Evolutionary conservation across 2,113 vertebrate species (phyloP).

Genomic region (Microcebus griseorufus): DNA sequence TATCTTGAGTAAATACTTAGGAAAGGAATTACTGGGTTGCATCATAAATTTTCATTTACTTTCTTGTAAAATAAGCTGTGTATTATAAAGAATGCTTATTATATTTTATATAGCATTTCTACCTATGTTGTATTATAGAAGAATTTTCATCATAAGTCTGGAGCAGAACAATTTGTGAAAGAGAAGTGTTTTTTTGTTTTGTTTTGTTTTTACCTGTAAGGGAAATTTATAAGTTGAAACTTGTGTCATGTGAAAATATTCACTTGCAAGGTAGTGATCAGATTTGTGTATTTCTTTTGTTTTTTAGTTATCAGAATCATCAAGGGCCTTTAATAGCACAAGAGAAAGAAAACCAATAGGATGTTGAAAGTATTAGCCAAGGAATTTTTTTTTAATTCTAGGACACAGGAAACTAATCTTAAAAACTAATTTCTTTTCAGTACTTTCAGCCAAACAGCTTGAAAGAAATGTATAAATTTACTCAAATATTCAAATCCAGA

Average conservation of each 20-base stretch:
- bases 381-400: neutral
- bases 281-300: neutral
- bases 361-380: neutral
- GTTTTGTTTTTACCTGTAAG: neutral
- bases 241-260: neutral
- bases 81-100: neutral
- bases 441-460: neutral
- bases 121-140: neutral
- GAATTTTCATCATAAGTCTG: neutral
- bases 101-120: slow-evolving; percentile 12
- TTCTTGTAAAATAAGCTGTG: neutral
- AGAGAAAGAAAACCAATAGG: neutral
- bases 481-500: neutral
- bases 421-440: neutral
- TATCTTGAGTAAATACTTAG: neutral
- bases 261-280: neutral
- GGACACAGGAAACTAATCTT: neutral
- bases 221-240: neutral
- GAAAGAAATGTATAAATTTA: neutral
- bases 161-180: neutral
- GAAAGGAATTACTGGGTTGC: neutral
- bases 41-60: neutral
- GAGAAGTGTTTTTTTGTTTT: neutral
- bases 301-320: neutral
- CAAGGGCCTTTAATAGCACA: neutral